phyloP scores from a whole-genome alignment of 2,797 vertebrate species.

The Falco naumanni region DNA sequence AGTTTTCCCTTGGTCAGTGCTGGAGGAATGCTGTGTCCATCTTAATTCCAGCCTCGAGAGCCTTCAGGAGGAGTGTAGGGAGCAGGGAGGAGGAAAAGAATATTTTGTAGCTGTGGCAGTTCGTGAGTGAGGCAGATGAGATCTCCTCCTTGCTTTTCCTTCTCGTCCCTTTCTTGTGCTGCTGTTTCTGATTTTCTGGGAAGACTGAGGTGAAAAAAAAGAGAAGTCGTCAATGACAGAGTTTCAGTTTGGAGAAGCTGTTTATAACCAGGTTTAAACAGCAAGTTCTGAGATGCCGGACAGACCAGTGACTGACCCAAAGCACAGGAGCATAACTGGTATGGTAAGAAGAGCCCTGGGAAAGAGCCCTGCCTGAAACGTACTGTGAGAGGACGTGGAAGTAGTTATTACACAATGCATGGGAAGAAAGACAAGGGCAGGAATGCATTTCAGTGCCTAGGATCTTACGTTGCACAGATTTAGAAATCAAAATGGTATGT shows the following conservation, averaged over 20 bases:
- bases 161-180: slow-evolving; percentile 61
- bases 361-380: slow-evolving; percentile 45
- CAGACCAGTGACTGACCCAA: slow-evolving; percentile 74
- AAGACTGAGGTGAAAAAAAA: neutral
- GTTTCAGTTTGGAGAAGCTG: slow-evolving; percentile 71
- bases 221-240: slow-evolving; percentile 69
- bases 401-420: slow-evolving; percentile 57
- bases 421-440: slow-evolving; percentile 39
- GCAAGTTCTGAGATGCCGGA: slow-evolving; percentile 72
- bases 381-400: slow-evolving; percentile 52
- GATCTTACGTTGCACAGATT: slow-evolving; percentile 51
- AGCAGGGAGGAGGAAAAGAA: slow-evolving; percentile 52
- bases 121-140: slow-evolving; percentile 35
- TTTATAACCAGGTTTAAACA: slow-evolving; percentile 72
- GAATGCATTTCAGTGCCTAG: slow-evolving; percentile 24
- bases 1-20: slow-evolving; percentile 79
- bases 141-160: slow-evolving; percentile 59
- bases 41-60: slow-evolving; percentile 56
- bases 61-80: slow-evolving; percentile 52
- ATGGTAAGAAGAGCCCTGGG: slow-evolving; percentile 65
- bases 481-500: slow-evolving; percentile 73
- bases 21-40: slow-evolving; percentile 73
- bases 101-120: slow-evolving; percentile 59
- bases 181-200: slow-evolving; percentile 78
- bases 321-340: slow-evolving; percentile 72